These are phyloP conservation scores for Luffia ferchaultella DNA, from an alignment of 2,888 invertebrate genomes.

Conservation along the genomic window DNA sequence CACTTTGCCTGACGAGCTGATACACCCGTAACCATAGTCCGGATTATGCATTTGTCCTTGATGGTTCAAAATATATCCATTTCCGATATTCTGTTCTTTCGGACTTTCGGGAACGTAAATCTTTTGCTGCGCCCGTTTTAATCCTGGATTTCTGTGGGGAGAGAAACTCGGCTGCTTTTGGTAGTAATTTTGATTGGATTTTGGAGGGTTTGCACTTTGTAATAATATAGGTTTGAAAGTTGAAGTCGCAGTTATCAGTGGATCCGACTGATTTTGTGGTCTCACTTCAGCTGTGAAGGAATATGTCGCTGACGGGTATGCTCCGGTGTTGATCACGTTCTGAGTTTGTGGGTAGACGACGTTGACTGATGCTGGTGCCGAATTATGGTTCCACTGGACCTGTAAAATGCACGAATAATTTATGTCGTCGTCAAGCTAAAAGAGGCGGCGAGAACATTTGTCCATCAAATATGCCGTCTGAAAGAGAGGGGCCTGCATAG, in stretches of 20 bases:
- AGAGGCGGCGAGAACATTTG: no score
- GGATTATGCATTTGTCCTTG: constrained; percentile 47
- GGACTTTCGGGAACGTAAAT: constrained; percentile 36
- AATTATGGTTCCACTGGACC: constrained; percentile 81
- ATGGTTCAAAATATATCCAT: constrained; percentile 41
- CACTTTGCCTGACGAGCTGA: constrained; percentile 44
- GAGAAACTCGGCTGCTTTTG: constrained; percentile 46
- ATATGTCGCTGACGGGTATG: constrained; percentile 78
- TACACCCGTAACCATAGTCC: constrained; percentile 48
- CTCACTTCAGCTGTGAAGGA: constrained; percentile 86
- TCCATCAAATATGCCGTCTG: no score
- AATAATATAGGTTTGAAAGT: constrained; percentile 66
- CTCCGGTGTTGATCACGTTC: constrained; percentile 70
- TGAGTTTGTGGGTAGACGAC: constrained; percentile 71
- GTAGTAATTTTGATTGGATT: constrained; percentile 45
- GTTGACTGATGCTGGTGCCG: constrained; percentile 67
- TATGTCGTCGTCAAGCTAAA: no score
- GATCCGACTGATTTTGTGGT: constrained; percentile 67
- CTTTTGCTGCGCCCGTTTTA: constrained; percentile 53
- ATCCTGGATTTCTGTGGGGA: constrained; percentile 31
- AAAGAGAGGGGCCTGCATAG: no score
- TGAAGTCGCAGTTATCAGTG: constrained; percentile 58
- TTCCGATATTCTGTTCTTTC: constrained; percentile 39
- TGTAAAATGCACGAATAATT: constrained; percentile 23
- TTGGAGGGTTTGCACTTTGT: constrained; percentile 45